These are phyloP conservation scores for Erythrolamprus reginae DNA, from an alignment of 2,113 vertebrate genomes.

Conservation along the genomic window DNA sequence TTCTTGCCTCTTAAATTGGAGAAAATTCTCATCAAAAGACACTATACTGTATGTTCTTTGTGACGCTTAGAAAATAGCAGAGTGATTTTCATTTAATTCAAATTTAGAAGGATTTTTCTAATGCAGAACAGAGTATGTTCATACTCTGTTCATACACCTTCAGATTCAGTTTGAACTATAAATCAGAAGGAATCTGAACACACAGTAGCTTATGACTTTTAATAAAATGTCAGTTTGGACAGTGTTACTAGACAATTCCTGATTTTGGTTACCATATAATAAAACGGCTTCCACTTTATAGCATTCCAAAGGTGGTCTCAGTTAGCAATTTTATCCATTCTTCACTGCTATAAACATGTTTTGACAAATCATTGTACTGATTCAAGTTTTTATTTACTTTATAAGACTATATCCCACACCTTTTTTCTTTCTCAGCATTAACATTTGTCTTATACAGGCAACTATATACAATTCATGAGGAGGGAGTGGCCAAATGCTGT, in stretches of 20 bases:
- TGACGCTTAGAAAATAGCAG: neutral
- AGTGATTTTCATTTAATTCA: neutral
- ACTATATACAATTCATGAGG: neutral
- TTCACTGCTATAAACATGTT: slow-evolving; percentile 1
- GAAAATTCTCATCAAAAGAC: neutral
- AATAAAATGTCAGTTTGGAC: neutral
- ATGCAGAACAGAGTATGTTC: neutral
- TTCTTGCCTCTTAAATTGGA: neutral
- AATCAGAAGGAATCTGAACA: neutral
- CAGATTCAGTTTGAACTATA: neutral
- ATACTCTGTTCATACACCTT: no score
- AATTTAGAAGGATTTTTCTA: neutral
- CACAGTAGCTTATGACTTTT: neutral
- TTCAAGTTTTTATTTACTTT: slow-evolving; percentile 17
- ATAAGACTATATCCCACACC: neutral
- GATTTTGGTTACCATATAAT: neutral
- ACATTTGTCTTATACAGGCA: slow-evolving; percentile 19
- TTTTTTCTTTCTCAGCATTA: neutral
- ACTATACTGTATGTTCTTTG: neutral
- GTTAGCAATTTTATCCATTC: neutral
- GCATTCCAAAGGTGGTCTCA: neutral
- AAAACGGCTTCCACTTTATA: neutral
- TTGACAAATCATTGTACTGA: slow-evolving; percentile 1
- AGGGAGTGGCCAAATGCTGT: no score
- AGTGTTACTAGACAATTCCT: neutral